These are phyloP conservation scores for Pachyseris speciosa DNA, from an alignment of 64 coral and sea anemone genomes.

Conservation along the genomic window DNA sequence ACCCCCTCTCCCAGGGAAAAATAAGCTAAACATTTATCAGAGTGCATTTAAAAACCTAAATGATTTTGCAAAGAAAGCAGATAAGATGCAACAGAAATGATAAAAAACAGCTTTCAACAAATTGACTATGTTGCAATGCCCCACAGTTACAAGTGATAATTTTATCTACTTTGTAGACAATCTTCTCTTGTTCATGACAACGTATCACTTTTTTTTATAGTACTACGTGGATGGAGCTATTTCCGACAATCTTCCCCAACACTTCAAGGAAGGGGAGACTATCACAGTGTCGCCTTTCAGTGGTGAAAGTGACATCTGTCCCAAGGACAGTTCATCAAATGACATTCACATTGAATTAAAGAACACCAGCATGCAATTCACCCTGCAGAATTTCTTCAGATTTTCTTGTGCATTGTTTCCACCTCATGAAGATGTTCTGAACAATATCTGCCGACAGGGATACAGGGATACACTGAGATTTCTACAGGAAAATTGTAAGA, in stretches of 20 bases:
- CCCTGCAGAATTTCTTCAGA: slow-evolving; percentile 77
- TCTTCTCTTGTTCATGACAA: too few relatives aligned
- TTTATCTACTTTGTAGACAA: too few relatives aligned
- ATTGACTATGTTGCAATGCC: too few relatives aligned
- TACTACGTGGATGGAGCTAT: slow-evolving; percentile 95
- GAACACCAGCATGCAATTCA: slow-evolving; percentile 92
- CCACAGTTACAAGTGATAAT: too few relatives aligned
- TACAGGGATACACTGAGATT: slow-evolving; percentile 90
- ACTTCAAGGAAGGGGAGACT: slow-evolving; percentile 97
- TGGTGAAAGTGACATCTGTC: slow-evolving; percentile 97
- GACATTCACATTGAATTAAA: slow-evolving; percentile 86
- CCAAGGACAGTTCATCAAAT: slow-evolving; percentile 88
- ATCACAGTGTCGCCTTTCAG: slow-evolving; percentile 98
- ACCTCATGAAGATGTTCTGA: slow-evolving; percentile 62
- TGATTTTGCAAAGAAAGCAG: too few relatives aligned
- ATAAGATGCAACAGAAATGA: too few relatives aligned
- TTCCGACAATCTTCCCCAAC: slow-evolving; percentile 92
- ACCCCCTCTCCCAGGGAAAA: too few relatives aligned
- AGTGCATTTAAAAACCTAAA: too few relatives aligned
- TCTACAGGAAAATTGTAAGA: slow-evolving; percentile 90
- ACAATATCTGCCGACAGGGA: slow-evolving; percentile 88
- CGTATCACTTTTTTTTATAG: slow-evolving; percentile 21
- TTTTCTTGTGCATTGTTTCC: slow-evolving; percentile 89
- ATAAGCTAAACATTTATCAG: too few relatives aligned
- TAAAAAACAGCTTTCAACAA: too few relatives aligned